Evolutionary conservation across 2,888 invertebrate genomes (phyloP).

Genomic region (Eilema caniola): DNA sequence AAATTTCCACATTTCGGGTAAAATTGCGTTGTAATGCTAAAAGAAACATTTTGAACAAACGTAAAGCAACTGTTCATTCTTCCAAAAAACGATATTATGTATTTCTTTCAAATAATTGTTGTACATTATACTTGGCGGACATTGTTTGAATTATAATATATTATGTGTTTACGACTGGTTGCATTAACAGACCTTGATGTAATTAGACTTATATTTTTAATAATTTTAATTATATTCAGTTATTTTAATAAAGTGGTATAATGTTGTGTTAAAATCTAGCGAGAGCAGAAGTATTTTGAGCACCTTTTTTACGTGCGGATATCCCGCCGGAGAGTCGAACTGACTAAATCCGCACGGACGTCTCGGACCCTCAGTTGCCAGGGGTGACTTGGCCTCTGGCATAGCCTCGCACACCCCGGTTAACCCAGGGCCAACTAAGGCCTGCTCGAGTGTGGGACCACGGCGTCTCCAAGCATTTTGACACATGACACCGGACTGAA

Average conservation of each 20-base stretch:
- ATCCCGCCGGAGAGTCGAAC: too few species aligned
- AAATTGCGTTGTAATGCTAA: neutral
- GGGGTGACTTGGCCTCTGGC: too few species aligned
- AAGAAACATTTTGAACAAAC: neutral
- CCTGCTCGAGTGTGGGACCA: too few species aligned
- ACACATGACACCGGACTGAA: too few species aligned
- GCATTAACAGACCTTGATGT: conserved; percentile 4
- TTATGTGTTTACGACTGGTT: neutral
- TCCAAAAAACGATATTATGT: neutral
- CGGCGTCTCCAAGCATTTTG: too few species aligned
- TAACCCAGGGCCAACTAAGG: too few species aligned
- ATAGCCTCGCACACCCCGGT: too few species aligned
- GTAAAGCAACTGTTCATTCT: neutral
- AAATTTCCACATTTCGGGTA: too few species aligned
- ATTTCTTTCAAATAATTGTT: neutral
- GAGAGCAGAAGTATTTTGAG: too few species aligned
- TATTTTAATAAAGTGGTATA: neutral
- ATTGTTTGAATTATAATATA: neutral
- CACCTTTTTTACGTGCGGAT: too few species aligned
- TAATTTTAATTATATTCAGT: neutral
- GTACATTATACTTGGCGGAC: neutral
- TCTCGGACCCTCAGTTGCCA: too few species aligned
- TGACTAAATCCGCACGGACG: too few species aligned
- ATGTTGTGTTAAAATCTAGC: neutral
- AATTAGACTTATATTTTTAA: neutral